Percentiles rank a stretch among this genome's conserved stretches.
These are phyloP conservation scores for Musca vetustissima DNA, from an alignment of 1,140 invertebrate genomes.

Conservation along the genomic window DNA sequence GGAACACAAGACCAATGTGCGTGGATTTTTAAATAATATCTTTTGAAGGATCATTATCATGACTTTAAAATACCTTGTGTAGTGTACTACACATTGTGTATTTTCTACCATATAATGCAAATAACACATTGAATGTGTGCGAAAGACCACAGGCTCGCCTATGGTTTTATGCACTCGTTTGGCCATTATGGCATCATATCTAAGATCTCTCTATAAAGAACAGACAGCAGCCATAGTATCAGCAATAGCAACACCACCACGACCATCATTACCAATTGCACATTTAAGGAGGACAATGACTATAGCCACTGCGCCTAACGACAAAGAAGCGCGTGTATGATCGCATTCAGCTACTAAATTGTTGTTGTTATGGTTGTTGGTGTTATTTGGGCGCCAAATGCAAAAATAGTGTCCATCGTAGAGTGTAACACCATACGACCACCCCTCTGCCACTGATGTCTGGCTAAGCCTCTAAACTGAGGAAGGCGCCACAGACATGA, in stretches of 20 bases:
- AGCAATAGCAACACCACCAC: too few species aligned
- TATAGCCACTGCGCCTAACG: constrained; percentile 4
- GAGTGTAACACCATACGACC: too few species aligned
- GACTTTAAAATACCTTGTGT: too few species aligned
- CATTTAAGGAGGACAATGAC: constrained; percentile 10
- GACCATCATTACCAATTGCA: too few species aligned
- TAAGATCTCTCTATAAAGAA: constrained; percentile 14
- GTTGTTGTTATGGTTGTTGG: background rate
- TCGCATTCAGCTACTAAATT: background rate
- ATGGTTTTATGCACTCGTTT: too few species aligned
- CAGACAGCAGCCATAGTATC: background rate
- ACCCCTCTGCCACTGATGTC: background rate
- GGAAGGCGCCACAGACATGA: constrained; percentile 19
- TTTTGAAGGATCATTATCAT: too few species aligned
- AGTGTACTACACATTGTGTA: too few species aligned
- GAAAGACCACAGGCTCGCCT: too few species aligned
- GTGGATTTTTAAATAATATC: too few species aligned
- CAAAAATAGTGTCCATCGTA: constrained; percentile 19
- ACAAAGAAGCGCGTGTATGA: constrained; percentile 16
- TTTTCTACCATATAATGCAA: too few species aligned
- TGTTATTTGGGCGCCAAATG: constrained; percentile 16
- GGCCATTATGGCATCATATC: constrained; percentile 12
- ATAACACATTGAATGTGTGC: too few species aligned
- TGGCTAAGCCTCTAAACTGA: constrained; percentile 14
- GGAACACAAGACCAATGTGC: too few species aligned